phyloP scores from a whole-genome alignment of 2,888 invertebrate genomes.

The Chaetoderma sp. region DNA sequence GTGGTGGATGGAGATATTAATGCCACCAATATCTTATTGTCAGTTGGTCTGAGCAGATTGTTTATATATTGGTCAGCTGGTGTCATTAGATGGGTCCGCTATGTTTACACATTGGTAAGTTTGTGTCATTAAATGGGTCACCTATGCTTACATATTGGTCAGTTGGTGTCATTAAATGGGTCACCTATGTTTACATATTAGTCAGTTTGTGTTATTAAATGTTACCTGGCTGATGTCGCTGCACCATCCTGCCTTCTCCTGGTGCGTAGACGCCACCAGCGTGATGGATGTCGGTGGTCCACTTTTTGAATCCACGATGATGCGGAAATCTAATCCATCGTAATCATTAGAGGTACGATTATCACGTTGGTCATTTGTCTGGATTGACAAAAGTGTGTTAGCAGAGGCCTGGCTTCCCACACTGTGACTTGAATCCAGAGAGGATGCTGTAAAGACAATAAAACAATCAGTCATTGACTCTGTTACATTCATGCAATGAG shows the following conservation, averaged over 20 bases:
- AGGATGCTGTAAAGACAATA: slow-evolving; percentile 52
- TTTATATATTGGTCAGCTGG: no score
- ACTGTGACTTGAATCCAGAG: slow-evolving; percentile 62
- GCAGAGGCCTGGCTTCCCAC: slow-evolving; percentile 56
- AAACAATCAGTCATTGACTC: background rate
- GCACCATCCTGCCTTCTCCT: slow-evolving; percentile 94
- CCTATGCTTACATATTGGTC: no score
- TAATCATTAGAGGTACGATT: slow-evolving; percentile 66
- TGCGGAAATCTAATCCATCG: slow-evolving; percentile 80
- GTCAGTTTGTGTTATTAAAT: no score
- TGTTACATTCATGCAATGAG: background rate
- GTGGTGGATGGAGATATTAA: no score
- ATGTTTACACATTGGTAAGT: no score
- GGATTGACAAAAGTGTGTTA: slow-evolving; percentile 52
- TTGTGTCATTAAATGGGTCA: no score
- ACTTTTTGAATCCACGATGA: slow-evolving; percentile 78
- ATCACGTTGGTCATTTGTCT: slow-evolving; percentile 44
- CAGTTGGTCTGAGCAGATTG: no score
- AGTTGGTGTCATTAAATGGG: no score
- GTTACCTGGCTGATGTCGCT: slow-evolving; percentile 88
- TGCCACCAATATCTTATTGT: no score
- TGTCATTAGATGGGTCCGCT: no score
- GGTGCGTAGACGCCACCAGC: slow-evolving; percentile 79
- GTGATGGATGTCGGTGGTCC: slow-evolving; percentile 77
- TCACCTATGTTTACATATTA: no score